phyloP scores from a whole-genome alignment of 2,888 invertebrate genomes.

The Idaea straminata region DNA sequence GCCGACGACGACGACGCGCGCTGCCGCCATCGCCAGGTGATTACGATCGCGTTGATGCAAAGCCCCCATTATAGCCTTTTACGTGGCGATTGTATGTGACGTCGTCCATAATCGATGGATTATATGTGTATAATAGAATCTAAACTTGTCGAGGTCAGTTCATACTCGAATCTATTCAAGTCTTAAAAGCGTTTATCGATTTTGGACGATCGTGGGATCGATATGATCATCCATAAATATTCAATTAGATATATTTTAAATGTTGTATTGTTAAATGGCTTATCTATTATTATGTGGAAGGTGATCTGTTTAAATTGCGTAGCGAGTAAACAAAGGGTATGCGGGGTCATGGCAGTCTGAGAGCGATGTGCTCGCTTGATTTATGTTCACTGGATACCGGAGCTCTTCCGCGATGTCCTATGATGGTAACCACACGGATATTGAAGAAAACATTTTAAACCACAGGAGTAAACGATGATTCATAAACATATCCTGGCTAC shows the following conservation, averaged over 20 bases:
- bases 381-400: constrained; percentile 67
- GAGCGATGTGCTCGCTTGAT: constrained; percentile 68
- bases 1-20: constrained; percentile 9
- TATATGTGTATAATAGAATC: neutral
- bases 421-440: constrained; percentile 61
- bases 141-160: constrained; percentile 59
- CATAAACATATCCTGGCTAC: constrained; percentile 37
- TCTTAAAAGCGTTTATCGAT: constrained; percentile 47
- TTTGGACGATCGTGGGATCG: constrained; percentile 40
- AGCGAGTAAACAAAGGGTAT: constrained; percentile 58
- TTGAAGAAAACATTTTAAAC: constrained; percentile 24
- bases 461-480: constrained; percentile 11
- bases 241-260: constrained; percentile 46
- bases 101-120: constrained; percentile 46
- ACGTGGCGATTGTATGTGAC: constrained; percentile 63
- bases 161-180: constrained; percentile 47
- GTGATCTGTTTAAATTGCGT: constrained; percentile 52
- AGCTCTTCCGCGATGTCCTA: constrained; percentile 72
- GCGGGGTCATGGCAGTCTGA: constrained; percentile 60
- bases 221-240: constrained; percentile 45
- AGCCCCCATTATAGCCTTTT: constrained; percentile 62
- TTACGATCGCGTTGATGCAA: constrained; percentile 55
- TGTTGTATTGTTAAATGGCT: constrained; percentile 36
- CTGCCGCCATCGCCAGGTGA: constrained; percentile 34
- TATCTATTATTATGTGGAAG: constrained; percentile 48